Evolutionary conservation across 2,888 invertebrate genomes (phyloP).

Genomic region (Dynastes grantii): DNA sequence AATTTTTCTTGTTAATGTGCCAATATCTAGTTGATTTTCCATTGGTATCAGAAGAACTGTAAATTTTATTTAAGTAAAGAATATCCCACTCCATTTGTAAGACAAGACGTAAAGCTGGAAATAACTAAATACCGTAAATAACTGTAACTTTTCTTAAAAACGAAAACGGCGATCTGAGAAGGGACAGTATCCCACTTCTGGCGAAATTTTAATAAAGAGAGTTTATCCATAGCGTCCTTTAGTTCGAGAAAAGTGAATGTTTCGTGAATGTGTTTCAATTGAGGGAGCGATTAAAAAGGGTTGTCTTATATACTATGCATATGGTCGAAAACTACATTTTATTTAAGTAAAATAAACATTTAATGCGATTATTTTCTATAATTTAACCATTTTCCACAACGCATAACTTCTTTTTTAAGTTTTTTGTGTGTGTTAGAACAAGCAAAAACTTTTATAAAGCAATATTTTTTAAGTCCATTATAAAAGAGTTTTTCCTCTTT

Average conservation of each 20-base stretch:
- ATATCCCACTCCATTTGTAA: constrained; percentile 7
- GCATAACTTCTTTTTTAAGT: too few species aligned
- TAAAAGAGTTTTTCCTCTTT: too few species aligned
- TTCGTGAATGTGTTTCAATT: constrained; percentile 19
- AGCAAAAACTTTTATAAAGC: too few species aligned
- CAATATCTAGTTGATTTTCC: too few species aligned
- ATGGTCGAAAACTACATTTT: not conserved
- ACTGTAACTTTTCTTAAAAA: constrained; percentile 14
- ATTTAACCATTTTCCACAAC: too few species aligned
- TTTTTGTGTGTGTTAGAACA: too few species aligned
- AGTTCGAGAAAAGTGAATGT: constrained; percentile 31
- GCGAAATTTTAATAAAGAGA: constrained; percentile 36
- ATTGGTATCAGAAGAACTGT: too few species aligned
- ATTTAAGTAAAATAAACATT: too few species aligned
- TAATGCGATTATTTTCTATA: too few species aligned
- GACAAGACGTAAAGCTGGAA: not conserved
- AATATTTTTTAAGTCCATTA: too few species aligned
- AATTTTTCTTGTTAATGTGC: too few species aligned
- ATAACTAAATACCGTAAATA: not conserved
- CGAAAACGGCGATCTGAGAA: not conserved
- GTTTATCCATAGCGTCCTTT: constrained; percentile 28
- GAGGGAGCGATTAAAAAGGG: constrained; percentile 3
- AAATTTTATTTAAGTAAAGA: too few species aligned
- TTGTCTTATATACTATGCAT: not conserved
- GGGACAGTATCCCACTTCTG: constrained; percentile 39